Base-by-base conservation (phyloP, 2,113 vertebrate species). In the Dunckerocampus dactyliophorus region DNA sequence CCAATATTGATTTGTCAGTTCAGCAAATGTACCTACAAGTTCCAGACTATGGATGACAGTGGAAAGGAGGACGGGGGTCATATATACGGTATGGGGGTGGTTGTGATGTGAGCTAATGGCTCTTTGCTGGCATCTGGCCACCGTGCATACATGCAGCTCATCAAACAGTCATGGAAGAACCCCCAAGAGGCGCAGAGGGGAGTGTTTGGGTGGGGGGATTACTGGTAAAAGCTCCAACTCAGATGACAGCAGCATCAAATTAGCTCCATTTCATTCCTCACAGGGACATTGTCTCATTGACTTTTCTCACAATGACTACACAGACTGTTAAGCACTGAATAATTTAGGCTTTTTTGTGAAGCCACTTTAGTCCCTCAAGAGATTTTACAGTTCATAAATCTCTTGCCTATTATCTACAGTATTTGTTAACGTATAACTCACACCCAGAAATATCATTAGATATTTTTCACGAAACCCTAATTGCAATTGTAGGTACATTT, bases 61-160 rank as follows among this genome's bases (percentile, higher is more conserved):
- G 61, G 54, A 71, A 70, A 34, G 68, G 64, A 53, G 76, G 20
- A 34, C 6, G 31, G 46, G 46, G 46, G 31, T 34, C 31, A 34
- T 1, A 7, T 34, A 34, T 34, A 28, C 24, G 24, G 24, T 2
- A 8, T 16, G 46, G 46, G 46, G 46, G 37, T 62, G 77, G 78
- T 70, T 80, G 83, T 82, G 72, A 82, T 77, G 72, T 80, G 82
- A 87, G 80, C 82, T 87, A 85, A 89, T 85, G 83, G 79, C 63
- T 63, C 74, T 83, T 67, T 58, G 6, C 60, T 78, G 79, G 76
- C 83, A 81, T 88, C 77, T 80, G 81, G 65, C 64, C 53, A 60
- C 62, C 79, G 52, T 65, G 68, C 59, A 53, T 78, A 58, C 72
- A 71, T 51, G 54, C 53, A 70, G 66, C 82, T 88, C 77, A 86